phyloP scores from a whole-genome alignment of 2,113 vertebrate species.

The Marmota monax region DNA sequence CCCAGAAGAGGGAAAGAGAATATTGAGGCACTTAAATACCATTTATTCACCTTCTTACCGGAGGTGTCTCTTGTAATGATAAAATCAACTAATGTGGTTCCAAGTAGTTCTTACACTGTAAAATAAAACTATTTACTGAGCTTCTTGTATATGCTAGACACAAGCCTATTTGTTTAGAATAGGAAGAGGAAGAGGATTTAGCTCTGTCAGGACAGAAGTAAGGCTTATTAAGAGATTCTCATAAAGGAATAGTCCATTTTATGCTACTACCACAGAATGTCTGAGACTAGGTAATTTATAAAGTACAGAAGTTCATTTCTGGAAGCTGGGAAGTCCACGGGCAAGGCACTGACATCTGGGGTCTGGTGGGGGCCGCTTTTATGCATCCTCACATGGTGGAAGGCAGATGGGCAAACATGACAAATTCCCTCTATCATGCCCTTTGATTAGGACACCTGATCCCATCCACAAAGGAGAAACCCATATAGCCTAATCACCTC shows the following conservation, averaged over 20 bases:
- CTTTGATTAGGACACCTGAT: not conserved
- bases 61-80: not conserved
- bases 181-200: not conserved
- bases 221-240: not conserved
- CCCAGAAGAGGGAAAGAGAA: not conserved
- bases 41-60: not conserved
- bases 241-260: not conserved
- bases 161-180: not conserved
- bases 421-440: not conserved
- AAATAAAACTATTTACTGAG: not conserved
- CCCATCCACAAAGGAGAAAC: not conserved
- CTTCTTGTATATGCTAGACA: not conserved
- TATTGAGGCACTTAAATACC: not conserved
- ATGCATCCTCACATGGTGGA: not conserved
- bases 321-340: not conserved
- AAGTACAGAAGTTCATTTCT: not conserved
- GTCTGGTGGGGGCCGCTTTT: too few species aligned
- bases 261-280: not conserved
- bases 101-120: not conserved
- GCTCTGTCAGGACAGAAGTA: constrained; percentile 3
- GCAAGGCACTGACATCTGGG: too few species aligned
- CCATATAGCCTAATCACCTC: not conserved
- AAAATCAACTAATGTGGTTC: not conserved
- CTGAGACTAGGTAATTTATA: not conserved
- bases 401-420: not conserved